Evolutionary conservation across 2,888 invertebrate species (phyloP).

Genomic region (Blastobasis lacticolella): DNA sequence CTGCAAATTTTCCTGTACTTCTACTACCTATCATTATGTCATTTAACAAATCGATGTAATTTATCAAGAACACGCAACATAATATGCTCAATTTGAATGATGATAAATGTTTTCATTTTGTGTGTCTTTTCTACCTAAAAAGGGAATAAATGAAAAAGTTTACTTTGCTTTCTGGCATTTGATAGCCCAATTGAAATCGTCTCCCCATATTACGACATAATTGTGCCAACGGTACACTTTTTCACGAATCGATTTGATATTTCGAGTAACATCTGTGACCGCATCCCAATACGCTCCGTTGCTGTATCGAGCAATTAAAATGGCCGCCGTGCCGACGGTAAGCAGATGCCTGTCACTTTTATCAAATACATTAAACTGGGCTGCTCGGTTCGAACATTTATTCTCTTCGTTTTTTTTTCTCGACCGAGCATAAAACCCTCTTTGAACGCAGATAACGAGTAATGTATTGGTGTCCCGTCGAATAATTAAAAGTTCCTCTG

Average conservation of each 20-base stretch:
- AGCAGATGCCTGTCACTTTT: constrained; percentile 70
- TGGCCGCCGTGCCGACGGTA: constrained; percentile 48
- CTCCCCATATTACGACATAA: background rate
- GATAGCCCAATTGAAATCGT: too few relatives aligned
- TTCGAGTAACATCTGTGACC: constrained; percentile 28
- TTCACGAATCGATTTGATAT: constrained; percentile 39
- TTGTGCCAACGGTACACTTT: constrained; percentile 12
- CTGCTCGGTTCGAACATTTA: constrained; percentile 59
- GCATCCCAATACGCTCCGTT: constrained; percentile 30
- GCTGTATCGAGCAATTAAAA: constrained; percentile 69
- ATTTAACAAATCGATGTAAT: too few relatives aligned
- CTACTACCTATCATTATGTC: too few relatives aligned
- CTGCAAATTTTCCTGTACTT: too few relatives aligned
- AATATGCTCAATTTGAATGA: too few relatives aligned
- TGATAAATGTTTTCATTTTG: too few relatives aligned
- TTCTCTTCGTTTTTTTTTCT: constrained; percentile 43
- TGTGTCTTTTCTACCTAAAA: too few relatives aligned
- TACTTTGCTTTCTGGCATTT: too few relatives aligned
- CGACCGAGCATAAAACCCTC: constrained; percentile 47
- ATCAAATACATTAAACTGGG: constrained; percentile 71
- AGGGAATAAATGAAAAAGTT: too few relatives aligned
- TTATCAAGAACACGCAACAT: too few relatives aligned
- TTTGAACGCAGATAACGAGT: constrained; percentile 57
- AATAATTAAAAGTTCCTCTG: constrained; percentile 65
- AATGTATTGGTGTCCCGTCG: constrained; percentile 56